Conservation (phyloP, 1,140 invertebrate species). For the Antheraea mylitta region DNA sequence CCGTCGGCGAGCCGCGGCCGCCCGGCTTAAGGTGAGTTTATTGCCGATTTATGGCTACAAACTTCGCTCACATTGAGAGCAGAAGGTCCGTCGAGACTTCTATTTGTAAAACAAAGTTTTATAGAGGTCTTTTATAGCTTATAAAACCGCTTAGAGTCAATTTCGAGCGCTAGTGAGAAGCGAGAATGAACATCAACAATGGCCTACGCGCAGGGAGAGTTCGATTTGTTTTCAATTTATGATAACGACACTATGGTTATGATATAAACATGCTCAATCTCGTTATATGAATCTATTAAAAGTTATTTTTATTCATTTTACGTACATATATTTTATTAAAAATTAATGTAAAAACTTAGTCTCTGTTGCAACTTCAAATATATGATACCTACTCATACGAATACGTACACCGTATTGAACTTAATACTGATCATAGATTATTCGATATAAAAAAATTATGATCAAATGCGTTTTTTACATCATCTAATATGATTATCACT, state of each 20-base stretch:
- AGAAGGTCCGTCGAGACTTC: slow-evolving; percentile 52
- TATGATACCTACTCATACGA: not conserved
- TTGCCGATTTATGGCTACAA: slow-evolving; percentile 69
- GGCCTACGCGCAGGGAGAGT: slow-evolving; percentile 39
- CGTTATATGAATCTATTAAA: not conserved
- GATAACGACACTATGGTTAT: not conserved
- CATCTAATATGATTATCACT: too few species aligned
- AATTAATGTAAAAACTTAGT: too few species aligned
- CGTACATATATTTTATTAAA: too few species aligned
- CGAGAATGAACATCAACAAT: slow-evolving; percentile 33
- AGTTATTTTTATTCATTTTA: too few species aligned
- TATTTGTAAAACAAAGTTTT: slow-evolving; percentile 63
- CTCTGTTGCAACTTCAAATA: not conserved
- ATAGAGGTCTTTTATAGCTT: slow-evolving; percentile 32
- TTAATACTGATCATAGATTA: not conserved
- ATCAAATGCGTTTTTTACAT: not conserved
- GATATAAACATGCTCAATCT: not conserved
- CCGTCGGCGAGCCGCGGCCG: slow-evolving; percentile 69
- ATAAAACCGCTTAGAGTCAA: slow-evolving; percentile 31
- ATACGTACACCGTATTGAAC: not conserved
- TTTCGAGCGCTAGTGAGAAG: slow-evolving; percentile 17
- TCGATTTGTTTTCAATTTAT: slow-evolving; percentile 10
- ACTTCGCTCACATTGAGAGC: slow-evolving; percentile 45
- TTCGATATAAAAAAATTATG: not conserved
- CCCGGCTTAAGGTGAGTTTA: slow-evolving; percentile 75